Evolutionary conservation across 53 echinoderm and acorn worm genomes (phyloP).

Genomic region (Apostichopus leukothele): DNA sequence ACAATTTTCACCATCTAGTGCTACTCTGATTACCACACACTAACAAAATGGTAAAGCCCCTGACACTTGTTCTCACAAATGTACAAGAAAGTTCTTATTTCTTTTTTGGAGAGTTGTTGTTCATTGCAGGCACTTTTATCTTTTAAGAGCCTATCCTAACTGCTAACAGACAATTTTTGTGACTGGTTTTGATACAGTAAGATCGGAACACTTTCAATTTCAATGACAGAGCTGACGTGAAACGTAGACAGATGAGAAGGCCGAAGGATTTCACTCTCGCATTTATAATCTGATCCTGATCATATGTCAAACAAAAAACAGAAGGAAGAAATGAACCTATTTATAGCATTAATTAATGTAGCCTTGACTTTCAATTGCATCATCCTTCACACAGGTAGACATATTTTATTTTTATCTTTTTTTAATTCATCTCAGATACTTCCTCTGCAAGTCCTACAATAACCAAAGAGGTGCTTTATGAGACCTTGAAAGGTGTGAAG

Average conservation of each 20-base stretch:
- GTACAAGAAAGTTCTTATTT: too few species aligned
- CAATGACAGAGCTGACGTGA: too few species aligned
- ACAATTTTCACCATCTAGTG: too few species aligned
- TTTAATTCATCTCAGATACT: background rate
- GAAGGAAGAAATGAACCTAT: background rate
- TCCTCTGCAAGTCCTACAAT: background rate
- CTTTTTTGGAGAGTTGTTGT: too few species aligned
- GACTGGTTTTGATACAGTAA: too few species aligned
- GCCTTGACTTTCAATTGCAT: background rate
- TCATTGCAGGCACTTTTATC: too few species aligned
- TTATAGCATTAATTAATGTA: background rate
- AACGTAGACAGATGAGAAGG: background rate
- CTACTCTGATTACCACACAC: too few species aligned
- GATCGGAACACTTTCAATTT: too few species aligned
- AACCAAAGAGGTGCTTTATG: background rate
- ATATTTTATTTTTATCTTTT: background rate
- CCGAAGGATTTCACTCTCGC: background rate
- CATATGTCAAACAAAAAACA: background rate
- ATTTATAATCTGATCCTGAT: background rate
- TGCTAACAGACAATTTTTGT: too few species aligned
- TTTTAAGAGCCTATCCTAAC: too few species aligned
- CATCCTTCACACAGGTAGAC: background rate
- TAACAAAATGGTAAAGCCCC: too few species aligned
- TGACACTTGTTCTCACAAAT: too few species aligned
- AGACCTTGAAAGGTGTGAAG: background rate